A percentile compares a stretch with the other conserved stretches of the same genome.
Evolutionary conservation across 2,113 vertebrate genomes (phyloP).

Genomic region (Monopterus albus): DNA sequence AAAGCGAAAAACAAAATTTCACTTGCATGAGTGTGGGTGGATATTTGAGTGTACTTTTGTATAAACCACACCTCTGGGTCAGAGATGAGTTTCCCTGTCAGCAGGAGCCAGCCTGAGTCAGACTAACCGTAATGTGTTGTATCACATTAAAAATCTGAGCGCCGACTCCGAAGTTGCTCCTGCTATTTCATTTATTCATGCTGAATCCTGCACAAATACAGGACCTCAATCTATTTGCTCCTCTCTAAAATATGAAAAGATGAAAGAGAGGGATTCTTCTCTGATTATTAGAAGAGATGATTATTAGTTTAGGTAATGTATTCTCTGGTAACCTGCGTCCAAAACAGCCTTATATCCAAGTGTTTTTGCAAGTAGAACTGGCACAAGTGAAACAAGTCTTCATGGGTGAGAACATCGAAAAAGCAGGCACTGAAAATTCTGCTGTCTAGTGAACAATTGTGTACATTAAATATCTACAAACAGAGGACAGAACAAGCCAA

Average conservation of each 20-base stretch:
- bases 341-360: neutral
- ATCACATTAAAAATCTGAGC: conserved; percentile 48
- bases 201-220: neutral
- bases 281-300: too few species aligned
- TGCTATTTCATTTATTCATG: conserved; percentile 18
- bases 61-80: conserved; percentile 52
- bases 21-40: neutral
- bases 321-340: too few species aligned
- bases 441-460: neutral
- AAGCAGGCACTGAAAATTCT: neutral
- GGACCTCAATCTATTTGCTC: neutral
- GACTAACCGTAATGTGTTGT: conserved; percentile 62
- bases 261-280: too few species aligned
- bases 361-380: neutral
- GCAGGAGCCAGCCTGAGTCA: conserved; percentile 53
- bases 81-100: conserved; percentile 57
- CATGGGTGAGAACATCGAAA: neutral
- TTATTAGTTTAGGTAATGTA: too few species aligned
- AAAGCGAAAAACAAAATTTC: conserved; percentile 22
- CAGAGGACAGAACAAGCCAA: neutral
- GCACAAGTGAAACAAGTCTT: too few species aligned
- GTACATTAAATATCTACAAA: neutral
- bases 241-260: neutral
- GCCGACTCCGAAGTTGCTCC: neutral
- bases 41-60: conserved; percentile 45